Percentiles rank a stretch among this genome's conserved stretches.
phyloP scores from a whole-genome alignment of 2,113 vertebrate species.

The Oxyura jamaicensis region DNA sequence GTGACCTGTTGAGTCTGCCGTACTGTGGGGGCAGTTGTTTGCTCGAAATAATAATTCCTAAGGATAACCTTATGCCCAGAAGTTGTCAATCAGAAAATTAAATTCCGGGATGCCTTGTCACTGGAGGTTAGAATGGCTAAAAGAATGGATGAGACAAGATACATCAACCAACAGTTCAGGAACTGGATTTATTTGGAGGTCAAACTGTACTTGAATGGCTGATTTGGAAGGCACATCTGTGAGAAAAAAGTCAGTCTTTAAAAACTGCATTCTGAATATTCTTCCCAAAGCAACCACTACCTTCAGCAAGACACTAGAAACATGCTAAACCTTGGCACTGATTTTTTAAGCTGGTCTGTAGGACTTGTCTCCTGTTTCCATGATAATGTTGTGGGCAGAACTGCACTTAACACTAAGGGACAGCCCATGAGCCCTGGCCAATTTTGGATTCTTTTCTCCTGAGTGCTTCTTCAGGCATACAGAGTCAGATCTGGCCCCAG shows the following conservation, averaged over 20 bases:
- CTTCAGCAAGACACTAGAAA: not conserved
- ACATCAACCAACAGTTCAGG: not conserved
- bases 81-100: not conserved
- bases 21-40: rapidly evolving
- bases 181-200: not conserved
- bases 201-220: not conserved
- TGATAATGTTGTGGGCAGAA: not conserved
- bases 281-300: not conserved
- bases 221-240: not conserved
- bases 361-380: not conserved
- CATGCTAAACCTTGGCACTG: not conserved
- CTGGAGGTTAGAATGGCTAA: not conserved
- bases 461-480: not conserved
- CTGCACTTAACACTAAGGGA: not conserved
- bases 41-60: not conserved
- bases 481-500: not conserved
- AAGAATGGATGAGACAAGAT: not conserved
- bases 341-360: not conserved
- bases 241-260: not conserved
- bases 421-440: not conserved
- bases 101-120: not conserved
- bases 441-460: not conserved
- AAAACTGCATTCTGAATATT: not conserved
- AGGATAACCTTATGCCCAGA: not conserved
- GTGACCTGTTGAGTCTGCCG: not conserved